Conservation (phyloP, 1,140 invertebrate genomes). For the Brachionus asplanchnoidis region DNA sequence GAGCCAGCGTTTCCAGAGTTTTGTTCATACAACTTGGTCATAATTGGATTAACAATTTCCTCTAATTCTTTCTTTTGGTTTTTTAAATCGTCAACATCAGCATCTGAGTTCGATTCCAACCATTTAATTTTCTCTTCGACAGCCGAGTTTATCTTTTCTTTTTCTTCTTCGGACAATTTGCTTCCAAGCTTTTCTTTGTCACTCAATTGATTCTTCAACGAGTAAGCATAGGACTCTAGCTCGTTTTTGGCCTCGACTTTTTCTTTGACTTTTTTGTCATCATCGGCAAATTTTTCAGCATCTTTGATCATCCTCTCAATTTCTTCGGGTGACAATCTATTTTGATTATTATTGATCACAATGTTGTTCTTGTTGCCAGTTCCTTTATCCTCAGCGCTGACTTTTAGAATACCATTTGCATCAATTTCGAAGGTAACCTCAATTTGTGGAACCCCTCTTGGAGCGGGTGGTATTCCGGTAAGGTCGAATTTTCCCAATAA, state of each 20-base stretch:
- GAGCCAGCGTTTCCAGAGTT: slow-evolving; percentile 62
- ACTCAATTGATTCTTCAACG: slow-evolving; percentile 89
- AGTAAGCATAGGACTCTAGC: slow-evolving; percentile 94
- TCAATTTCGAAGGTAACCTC: slow-evolving; percentile 99
- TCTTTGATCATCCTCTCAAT: slow-evolving; percentile 98
- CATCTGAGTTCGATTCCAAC: slow-evolving; percentile 90
- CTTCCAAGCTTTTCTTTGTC: slow-evolving; percentile 89
- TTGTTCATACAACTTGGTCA: slow-evolving; percentile 79
- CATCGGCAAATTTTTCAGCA: slow-evolving; percentile 95
- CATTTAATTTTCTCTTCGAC: slow-evolving; percentile 96
- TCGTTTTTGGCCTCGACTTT: slow-evolving; percentile 80
- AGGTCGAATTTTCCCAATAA: slow-evolving; percentile 94
- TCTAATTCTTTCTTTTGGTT: slow-evolving; percentile 95
- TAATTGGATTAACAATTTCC: slow-evolving; percentile 91
- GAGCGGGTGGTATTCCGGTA: slow-evolving; percentile 93
- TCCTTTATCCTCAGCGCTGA: slow-evolving; percentile 88
- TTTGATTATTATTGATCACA: slow-evolving; percentile 96
- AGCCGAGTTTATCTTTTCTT: slow-evolving; percentile 84
- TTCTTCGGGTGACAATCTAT: slow-evolving; percentile 89
- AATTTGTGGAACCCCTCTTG: slow-evolving; percentile 93
- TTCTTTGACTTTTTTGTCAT: slow-evolving; percentile 95
- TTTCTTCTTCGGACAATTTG: slow-evolving; percentile 83
- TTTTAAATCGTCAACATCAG: slow-evolving; percentile 86
- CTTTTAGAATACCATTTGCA: slow-evolving; percentile 89
- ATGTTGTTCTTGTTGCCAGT: slow-evolving; percentile 97